These are phyloP conservation scores for Dinothrombium tinctorium DNA, from an alignment of 1,140 invertebrate genomes.

Conservation along the genomic window DNA sequence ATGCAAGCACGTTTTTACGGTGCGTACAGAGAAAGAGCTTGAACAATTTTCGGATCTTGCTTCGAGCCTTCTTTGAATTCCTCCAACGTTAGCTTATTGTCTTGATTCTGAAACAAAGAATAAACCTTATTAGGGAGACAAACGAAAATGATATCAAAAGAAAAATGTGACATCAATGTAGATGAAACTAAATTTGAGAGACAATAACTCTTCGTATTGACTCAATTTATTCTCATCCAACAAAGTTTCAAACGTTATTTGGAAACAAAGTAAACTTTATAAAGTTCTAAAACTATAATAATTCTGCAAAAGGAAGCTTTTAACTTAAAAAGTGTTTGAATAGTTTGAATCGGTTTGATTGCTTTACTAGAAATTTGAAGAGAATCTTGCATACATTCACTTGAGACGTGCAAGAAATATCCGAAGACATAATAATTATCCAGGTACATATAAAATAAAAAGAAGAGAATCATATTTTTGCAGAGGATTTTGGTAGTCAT, in stretches of 20 bases:
- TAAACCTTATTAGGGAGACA: background rate
- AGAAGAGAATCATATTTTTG: too few relatives aligned
- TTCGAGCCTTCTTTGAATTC: conserved; percentile 97
- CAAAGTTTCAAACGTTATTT: background rate
- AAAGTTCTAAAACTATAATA: too few relatives aligned
- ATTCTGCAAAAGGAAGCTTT: too few relatives aligned
- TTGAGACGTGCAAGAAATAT: too few relatives aligned
- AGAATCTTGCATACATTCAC: too few relatives aligned
- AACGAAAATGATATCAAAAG: background rate
- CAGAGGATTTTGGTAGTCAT: too few relatives aligned
- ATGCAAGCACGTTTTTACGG: too few relatives aligned
- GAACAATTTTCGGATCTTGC: conserved; percentile 90
- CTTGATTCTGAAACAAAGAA: conserved; percentile 48
- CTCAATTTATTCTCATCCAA: background rate
- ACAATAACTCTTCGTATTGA: background rate
- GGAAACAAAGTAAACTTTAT: background rate
- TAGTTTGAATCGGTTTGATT: too few relatives aligned
- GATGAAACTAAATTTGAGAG: background rate
- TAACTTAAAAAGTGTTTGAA: too few relatives aligned
- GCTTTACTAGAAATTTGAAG: too few relatives aligned
- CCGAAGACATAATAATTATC: too few relatives aligned
- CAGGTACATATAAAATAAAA: too few relatives aligned
- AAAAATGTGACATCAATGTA: background rate
- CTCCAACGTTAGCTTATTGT: conserved; percentile 83
- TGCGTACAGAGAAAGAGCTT: conserved; percentile 36